These are phyloP conservation scores for Lithophane semibrunnea DNA, from an alignment of 2,888 invertebrate genomes.

Conservation along the genomic window DNA sequence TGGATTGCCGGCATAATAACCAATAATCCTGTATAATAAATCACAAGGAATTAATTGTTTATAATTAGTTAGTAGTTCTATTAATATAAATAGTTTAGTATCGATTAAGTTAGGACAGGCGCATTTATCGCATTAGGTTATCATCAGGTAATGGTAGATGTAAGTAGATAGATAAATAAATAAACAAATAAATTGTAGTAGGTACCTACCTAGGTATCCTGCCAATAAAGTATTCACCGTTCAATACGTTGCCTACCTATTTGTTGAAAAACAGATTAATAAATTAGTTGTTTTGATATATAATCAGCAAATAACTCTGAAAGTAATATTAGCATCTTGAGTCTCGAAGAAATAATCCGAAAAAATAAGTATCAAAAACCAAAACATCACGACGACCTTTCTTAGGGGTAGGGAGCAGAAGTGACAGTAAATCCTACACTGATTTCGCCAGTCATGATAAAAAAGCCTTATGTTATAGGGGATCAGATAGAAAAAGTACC, in stretches of 20 bases:
- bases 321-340: neutral
- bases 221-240: neutral
- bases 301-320: neutral
- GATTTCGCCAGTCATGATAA: neutral
- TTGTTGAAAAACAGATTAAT: neutral
- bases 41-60: too few relatives aligned
- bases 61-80: too few relatives aligned
- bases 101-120: too few relatives aligned
- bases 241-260: neutral
- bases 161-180: too few relatives aligned
- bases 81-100: too few relatives aligned
- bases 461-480: neutral
- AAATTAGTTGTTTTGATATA: too few relatives aligned
- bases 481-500: conserved; percentile 10
- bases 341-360: neutral
- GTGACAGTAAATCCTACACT: neutral
- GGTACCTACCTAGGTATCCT: neutral
- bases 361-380: too few relatives aligned
- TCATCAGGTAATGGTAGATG: too few relatives aligned
- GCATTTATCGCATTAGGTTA: too few relatives aligned
- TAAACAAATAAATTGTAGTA: neutral
- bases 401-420: neutral
- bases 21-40: too few relatives aligned
- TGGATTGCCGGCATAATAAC: too few relatives aligned
- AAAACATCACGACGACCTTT: neutral